These are phyloP conservation scores for Rhinopomastus cyanomelas DNA, from an alignment of 2,113 vertebrate genomes.

Conservation along the genomic window DNA sequence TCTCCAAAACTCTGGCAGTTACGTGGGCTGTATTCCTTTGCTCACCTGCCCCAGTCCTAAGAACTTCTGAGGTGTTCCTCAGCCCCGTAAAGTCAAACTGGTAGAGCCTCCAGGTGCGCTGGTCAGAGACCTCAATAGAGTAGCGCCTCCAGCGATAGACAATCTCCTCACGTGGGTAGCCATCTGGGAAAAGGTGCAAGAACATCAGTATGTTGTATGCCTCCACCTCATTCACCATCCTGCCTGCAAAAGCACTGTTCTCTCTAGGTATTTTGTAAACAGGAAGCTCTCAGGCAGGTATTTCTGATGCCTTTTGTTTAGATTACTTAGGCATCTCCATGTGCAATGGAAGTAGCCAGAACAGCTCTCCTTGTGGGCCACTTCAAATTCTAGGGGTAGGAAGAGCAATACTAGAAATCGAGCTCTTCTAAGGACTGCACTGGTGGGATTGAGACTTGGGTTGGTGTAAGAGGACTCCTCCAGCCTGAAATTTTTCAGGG, in stretches of 20 bases:
- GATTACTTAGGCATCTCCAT: not conserved
- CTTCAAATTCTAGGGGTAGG: not conserved
- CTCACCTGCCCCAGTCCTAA: slow-evolving; percentile 75
- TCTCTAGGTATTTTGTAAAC: not conserved
- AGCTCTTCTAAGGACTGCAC: not conserved
- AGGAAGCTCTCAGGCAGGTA: not conserved
- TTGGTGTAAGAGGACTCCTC: not conserved
- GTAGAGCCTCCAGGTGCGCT: slow-evolving; percentile 81
- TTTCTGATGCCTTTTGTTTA: not conserved
- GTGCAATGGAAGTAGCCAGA: not conserved
- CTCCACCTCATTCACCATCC: not conserved
- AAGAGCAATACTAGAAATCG: not conserved
- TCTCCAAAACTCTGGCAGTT: not conserved
- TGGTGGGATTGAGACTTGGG: not conserved
- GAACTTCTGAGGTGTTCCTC: slow-evolving; percentile 73
- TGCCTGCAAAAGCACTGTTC: not conserved
- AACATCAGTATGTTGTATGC: accelerated
- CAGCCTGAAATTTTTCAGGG: not conserved
- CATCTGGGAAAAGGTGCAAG: slow-evolving; percentile 66
- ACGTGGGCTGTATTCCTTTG: not conserved
- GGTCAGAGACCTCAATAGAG: slow-evolving; percentile 74
- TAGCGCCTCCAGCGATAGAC: slow-evolving; percentile 79
- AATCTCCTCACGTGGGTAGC: slow-evolving; percentile 74
- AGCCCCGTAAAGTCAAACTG: slow-evolving; percentile 80
- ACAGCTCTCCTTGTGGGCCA: not conserved